A percentile compares a stretch with the other conserved stretches of the same genome.
Conservation (phyloP, 2,113 vertebrate genomes). For the Balaeniceps rex region DNA sequence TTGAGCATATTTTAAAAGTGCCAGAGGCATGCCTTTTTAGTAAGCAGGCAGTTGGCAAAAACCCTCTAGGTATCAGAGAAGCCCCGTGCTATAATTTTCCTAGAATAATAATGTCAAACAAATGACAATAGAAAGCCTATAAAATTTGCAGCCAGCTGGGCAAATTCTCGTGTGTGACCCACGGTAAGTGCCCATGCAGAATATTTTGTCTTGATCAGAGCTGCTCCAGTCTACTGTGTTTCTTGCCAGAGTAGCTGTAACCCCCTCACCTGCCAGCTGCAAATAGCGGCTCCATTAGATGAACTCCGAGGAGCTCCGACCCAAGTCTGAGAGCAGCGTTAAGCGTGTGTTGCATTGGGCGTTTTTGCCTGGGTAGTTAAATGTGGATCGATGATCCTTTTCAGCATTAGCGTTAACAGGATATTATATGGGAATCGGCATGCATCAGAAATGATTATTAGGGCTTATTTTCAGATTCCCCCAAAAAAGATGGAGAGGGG, state of each 20-base stretch:
- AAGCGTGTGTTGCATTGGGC: background rate
- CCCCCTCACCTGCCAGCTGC: background rate
- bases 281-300: background rate
- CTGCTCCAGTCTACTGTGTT: background rate
- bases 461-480: background rate
- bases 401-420: background rate
- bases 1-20: slow-evolving; percentile 9
- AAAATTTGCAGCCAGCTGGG: slow-evolving; percentile 50
- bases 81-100: slow-evolving; percentile 18
- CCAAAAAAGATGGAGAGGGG: background rate
- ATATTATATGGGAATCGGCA: background rate
- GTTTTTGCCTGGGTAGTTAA: background rate
- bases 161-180: background rate
- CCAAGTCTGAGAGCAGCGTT: background rate
- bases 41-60: slow-evolving; percentile 32
- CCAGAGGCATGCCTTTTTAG: slow-evolving; percentile 37
- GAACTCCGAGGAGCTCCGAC: background rate
- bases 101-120: slow-evolving; percentile 53
- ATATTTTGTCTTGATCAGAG: background rate
- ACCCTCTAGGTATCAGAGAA: slow-evolving; percentile 11
- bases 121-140: slow-evolving; percentile 45
- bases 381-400: background rate
- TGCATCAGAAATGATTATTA: background rate
- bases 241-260: background rate
- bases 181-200: background rate